These are phyloP conservation scores for Paramuricea clavata DNA, from an alignment of 92 coral and sea anemone genomes.

Conservation along the genomic window DNA sequence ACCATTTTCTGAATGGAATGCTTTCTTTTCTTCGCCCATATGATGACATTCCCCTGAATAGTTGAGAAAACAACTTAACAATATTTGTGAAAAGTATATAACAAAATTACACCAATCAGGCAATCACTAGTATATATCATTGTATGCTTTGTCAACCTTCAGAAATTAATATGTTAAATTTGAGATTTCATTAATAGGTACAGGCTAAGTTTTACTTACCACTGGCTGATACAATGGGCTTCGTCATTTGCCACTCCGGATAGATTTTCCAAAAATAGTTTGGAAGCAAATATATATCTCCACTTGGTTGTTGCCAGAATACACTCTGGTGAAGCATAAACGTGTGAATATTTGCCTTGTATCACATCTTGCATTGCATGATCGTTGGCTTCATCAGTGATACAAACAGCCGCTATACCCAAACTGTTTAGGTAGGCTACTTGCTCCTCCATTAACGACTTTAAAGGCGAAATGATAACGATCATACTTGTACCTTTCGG, in stretches of 20 bases:
- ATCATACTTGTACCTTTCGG: conserved; percentile 67
- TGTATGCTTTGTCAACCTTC: background rate
- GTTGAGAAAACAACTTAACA: background rate
- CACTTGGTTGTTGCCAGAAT: background rate
- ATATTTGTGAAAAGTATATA: background rate
- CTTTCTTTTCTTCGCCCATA: conserved; percentile 31
- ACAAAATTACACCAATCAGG: no score
- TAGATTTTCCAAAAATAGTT: conserved; percentile 18
- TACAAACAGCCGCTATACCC: conserved; percentile 72
- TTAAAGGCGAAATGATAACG: conserved; percentile 79
- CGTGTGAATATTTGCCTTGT: background rate
- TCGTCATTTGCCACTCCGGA: conserved; percentile 26
- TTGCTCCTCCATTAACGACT: conserved; percentile 79
- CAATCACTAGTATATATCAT: background rate
- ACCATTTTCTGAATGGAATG: conserved; percentile 45
- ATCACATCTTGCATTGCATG: conserved; percentile 46
- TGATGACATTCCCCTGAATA: conserved; percentile 27
- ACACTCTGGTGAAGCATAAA: background rate
- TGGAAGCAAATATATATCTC: conserved; percentile 20
- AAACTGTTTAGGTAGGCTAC: conserved; percentile 52
- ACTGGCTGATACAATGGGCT: conserved; percentile 49
- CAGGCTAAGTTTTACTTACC: conserved; percentile 10
- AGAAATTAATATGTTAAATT: background rate
- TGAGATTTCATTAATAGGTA: background rate
- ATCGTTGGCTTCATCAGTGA: conserved; percentile 58